Conservation (phyloP, 2,888 invertebrate species). For the Synanthedon vespiformis region DNA sequence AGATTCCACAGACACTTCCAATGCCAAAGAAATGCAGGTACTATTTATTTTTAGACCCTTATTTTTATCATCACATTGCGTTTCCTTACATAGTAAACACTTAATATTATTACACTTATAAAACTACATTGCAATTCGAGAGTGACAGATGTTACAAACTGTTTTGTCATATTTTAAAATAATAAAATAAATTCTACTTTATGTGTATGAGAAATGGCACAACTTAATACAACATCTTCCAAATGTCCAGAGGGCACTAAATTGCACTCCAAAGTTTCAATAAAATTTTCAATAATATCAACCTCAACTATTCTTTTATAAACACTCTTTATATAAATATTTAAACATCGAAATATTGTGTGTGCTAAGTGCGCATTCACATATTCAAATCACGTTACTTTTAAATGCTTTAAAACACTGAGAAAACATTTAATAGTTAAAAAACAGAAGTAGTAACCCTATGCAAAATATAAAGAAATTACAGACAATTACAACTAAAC, state of each 20-base stretch:
- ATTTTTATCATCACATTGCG: constrained; percentile 62
- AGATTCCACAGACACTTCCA: constrained; percentile 20
- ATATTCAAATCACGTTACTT: too few species aligned
- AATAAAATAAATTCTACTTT: not conserved
- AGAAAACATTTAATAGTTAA: too few species aligned
- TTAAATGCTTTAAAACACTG: too few species aligned
- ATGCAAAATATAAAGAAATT: too few species aligned
- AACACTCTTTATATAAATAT: too few species aligned
- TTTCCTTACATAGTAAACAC: constrained; percentile 42
- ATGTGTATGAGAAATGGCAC: constrained; percentile 39
- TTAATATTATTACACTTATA: constrained; percentile 9
- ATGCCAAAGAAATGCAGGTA: constrained; percentile 50
- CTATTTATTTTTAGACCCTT: constrained; percentile 55
- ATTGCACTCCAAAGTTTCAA: constrained; percentile 34
- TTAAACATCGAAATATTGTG: too few species aligned
- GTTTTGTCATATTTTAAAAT: not conserved
- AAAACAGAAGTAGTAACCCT: too few species aligned
- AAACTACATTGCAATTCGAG: not conserved
- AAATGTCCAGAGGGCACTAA: constrained; percentile 11
- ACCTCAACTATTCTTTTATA: too few species aligned
- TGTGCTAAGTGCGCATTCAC: too few species aligned
- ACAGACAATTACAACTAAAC: too few species aligned
- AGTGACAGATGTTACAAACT: not conserved
- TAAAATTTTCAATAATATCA: not conserved
- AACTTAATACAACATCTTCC: constrained; percentile 23